Evolutionary conservation across 2,888 invertebrate genomes (phyloP), one percentile per base, ranked within the genome.

Genomic region (Nemapogon koenigi): DNA sequence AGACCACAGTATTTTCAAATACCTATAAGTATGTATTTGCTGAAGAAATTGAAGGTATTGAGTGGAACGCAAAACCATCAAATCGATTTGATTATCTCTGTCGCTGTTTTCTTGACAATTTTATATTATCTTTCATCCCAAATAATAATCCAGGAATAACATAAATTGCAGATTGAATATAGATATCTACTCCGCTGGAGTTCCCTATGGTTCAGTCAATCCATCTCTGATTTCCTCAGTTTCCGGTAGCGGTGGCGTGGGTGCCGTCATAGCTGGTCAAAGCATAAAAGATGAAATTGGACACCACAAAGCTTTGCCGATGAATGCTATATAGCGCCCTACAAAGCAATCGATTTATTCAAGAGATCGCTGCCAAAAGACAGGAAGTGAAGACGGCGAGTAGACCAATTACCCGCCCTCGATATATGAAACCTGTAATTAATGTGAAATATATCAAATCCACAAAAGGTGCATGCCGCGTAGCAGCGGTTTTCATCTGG

Each of bases 301-400:
- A 75, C 62, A 75, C 72, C 65, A 46, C 41, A 33, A 19, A 31
- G 14, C 33, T 47, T 30, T 25, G 31, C 15, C 43, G 50, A 58
- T 53, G 63, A 62, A 67, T 57, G 56, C 62, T 63, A 65, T 62
- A 57, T 58, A 56, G 49, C 47, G 55, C 50, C 55, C 54, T 46
- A 49, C 47, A 56, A 53, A 60, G 57, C 56, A 51, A 51, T 43
- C 47, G 46, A 46, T 45, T 55, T 57, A 59, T 62, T 61, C 55
- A 62, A 47, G 41, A 47, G 48, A 51, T 49, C 52, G 41, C 46
- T 35, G 53, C 60, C 65, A 70, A 75, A 72, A 69, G 71, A 64
- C 78, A 73, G 78, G 76, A 76, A 76, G 73, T 68, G 59, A 64
- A 66, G 65, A 72, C 67, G 68, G 58, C 61, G 64, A 73, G 71